Evolutionary conservation across 92 coral and sea anemone genomes (phyloP), one percentile per base, ranked within the genome.

Genomic region (Porites divaricata): DNA sequence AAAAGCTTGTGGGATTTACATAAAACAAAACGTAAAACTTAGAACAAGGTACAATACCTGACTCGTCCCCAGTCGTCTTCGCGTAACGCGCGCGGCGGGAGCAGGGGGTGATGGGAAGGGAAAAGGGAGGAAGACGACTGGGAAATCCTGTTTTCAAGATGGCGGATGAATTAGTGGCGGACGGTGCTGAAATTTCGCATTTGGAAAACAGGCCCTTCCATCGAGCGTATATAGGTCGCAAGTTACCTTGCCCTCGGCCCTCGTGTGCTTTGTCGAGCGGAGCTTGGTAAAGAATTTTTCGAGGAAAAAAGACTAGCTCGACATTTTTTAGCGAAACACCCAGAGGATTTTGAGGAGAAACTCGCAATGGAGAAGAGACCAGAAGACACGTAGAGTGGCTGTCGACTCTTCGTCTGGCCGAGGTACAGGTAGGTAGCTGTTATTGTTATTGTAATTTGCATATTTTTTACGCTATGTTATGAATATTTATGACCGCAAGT

Each of bases 21-120:
- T 35, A 35, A 35, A 35, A 35, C 41, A 35, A 35, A 35, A 35
- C 4, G 41, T 35, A 3, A 35, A 35, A 35, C 41, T 35, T 35
- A 35, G 41, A 35, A 35, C 41, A 35, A 35, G 6, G 5, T n/a
- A n/a, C n/a, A n/a, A n/a, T n/a, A n/a, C n/a, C n/a, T n/a, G n/a
- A n/a, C n/a, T n/a, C n/a, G n/a, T n/a, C n/a, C n/a, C n/a, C n/a
- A n/a, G n/a, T n/a, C n/a, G n/a, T n/a, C n/a, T n/a, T n/a, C n/a
- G n/a, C n/a, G n/a, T n/a, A n/a, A n/a, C n/a, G n/a, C n/a, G n/a
- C n/a, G n/a, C n/a, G n/a, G n/a, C n/a, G n/a, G n/a, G n/a, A n/a
- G n/a, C n/a, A n/a, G n/a, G n/a, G n/a, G 67, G 67, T 63, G 67
- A 63, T 63, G 67, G 67, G 67, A 63, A 26, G 67, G 9, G 23